Evolutionary conservation across 2,113 vertebrate genomes (phyloP), one percentile per base, ranked within the genome.

Genomic region (Datnioides undecimradiatus): DNA sequence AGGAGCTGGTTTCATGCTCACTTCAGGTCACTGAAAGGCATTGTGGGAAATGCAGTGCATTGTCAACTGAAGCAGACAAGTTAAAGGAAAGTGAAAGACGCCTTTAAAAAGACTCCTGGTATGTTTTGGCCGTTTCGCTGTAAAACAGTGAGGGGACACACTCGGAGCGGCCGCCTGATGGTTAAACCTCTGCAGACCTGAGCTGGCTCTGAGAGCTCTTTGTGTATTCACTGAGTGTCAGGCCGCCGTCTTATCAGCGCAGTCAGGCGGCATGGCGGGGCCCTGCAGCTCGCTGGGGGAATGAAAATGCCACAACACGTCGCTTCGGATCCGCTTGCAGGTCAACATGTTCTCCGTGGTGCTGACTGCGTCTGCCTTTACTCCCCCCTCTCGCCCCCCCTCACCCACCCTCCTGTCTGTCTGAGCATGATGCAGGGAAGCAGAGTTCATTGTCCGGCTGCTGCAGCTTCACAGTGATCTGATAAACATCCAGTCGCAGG

Each of bases 301-400:
- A 58, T 10, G 54, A 41, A 79, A 73, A 79, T 48, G 82, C 76
- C 79, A 85, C 79, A 73, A 78, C 82, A 48, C 59, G 72, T 81
- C 45, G 51, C 48, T 38, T 84, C 64, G 3, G 52, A 63, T 85
- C 59, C 33, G 2, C 21, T 33, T 48, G 73, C 57, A 72, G 57
- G 76, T 75, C 65, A 52, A 31, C 54, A 3, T 77, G 63, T 64
- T 57, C 6, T 0, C 48, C 68, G 21, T 46, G 76, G 51, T 43
- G 51, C 49, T 46, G 52, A 80, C 43, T 29, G 1, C 54, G 2
- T 23, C 45, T 49, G 14, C 36, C n/a, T 27, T 40, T 52, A 10
- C n/a, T 11, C 38, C 41, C 43, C 17, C 16, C 6, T 16, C 40
- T 6, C 27, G 1, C 31, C 49, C 45, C 36, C 58, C 52, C 43